Conservation (phyloP, 2,888 invertebrate genomes). For the Diarsia brunnea region DNA sequence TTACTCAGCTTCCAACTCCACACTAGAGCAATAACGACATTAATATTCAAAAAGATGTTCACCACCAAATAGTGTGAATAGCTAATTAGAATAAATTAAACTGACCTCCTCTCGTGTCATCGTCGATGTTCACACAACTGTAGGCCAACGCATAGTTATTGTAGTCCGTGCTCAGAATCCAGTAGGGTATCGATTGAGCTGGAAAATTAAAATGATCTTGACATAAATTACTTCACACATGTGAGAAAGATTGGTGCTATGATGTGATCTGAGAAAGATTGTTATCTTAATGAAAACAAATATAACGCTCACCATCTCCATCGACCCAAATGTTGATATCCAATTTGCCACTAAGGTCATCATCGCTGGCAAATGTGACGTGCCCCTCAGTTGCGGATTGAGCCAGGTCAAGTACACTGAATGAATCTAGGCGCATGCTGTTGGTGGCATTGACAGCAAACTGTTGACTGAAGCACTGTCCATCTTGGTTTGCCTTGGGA, state of each 20-base stretch:
- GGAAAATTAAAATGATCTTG: slow-evolving; percentile 45
- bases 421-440: slow-evolving; percentile 70
- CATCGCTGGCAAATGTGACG: slow-evolving; percentile 67
- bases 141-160: slow-evolving; percentile 91
- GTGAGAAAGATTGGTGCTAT: too few species aligned
- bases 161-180: slow-evolving; percentile 90
- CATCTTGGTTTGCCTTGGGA: slow-evolving; percentile 74
- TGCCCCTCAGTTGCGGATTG: slow-evolving; percentile 63
- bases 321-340: slow-evolving; percentile 64
- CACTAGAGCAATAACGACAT: slow-evolving; percentile 20
- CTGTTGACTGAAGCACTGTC: slow-evolving; percentile 78
- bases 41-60: neutral
- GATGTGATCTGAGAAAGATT: neutral
- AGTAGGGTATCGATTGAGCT: slow-evolving; percentile 75
- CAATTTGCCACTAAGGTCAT: slow-evolving; percentile 73
- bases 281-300: slow-evolving; percentile 59
- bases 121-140: slow-evolving; percentile 87
- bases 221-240: neutral
- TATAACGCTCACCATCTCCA: slow-evolving; percentile 28
- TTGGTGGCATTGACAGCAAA: slow-evolving; percentile 67
- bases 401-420: slow-evolving; percentile 71
- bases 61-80: too few species aligned
- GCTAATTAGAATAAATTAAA: neutral
- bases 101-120: slow-evolving; percentile 73
- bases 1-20: slow-evolving; percentile 84